phyloP scores from a whole-genome alignment of 2,113 vertebrate genomes.

The Pedetes capensis region DNA sequence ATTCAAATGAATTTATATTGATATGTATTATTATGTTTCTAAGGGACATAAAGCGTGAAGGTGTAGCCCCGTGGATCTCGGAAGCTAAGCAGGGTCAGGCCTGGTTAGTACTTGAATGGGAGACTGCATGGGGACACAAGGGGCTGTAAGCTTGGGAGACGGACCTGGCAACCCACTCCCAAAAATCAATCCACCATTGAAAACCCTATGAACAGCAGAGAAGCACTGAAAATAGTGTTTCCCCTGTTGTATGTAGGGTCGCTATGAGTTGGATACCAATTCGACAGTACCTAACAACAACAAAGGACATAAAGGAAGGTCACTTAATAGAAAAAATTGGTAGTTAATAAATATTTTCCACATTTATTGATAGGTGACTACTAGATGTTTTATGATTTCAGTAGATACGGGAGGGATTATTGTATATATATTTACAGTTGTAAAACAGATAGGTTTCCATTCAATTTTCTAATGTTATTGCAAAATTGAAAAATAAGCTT shows the following conservation, averaged over 20 bases:
- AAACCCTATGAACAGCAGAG: too few species aligned
- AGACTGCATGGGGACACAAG: too few species aligned
- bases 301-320: background rate
- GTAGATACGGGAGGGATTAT: background rate
- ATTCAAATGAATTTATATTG: background rate
- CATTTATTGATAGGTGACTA: background rate
- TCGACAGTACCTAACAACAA: too few species aligned
- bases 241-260: too few species aligned
- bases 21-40: background rate
- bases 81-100: too few species aligned
- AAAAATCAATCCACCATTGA: too few species aligned
- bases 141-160: too few species aligned
- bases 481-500: background rate
- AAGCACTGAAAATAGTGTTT: too few species aligned
- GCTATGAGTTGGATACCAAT: too few species aligned
- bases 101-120: too few species aligned
- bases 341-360: background rate
- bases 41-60: background rate
- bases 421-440: background rate
- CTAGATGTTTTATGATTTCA: background rate
- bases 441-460: background rate
- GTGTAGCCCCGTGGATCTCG: too few species aligned
- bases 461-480: conserved; percentile 4
- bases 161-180: too few species aligned
- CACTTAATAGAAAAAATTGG: background rate